Evolutionary conservation across 2,113 vertebrate genomes (phyloP), one percentile per base, ranked within the genome.

Genomic region (Trematomus loennbergii): DNA sequence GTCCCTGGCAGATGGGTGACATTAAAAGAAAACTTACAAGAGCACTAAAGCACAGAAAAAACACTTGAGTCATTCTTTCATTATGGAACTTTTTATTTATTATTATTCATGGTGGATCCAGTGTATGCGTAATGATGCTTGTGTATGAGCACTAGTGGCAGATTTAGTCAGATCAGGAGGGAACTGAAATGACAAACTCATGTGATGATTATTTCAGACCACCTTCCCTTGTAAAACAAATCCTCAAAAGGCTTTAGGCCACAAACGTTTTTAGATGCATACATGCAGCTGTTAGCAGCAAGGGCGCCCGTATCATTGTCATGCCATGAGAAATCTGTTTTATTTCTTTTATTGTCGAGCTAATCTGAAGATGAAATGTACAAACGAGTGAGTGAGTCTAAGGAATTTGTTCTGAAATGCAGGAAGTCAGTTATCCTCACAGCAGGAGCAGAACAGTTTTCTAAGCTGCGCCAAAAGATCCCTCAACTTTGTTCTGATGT

Each of bases 181-280:
- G 20, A 50, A 74, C 50, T 64, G 61, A 64, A 74, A 64, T 29
- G 18, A 71, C 58, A 55, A 36, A 3, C 36, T 29, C 20, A 20
- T 17, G 58, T 78, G 48, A 49, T 64, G 22, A 75, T 55, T 57
- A 64, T 54, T 62, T 71, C 48, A 71, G 66, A 48, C 50, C 75
- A 63, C 75, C 75, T 70, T 63, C 66, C 58, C n/a, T 45, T 63
- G 58, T 78, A 49, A 78, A 63, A 40, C 18, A 57, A 63, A 70
- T 55, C 58, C 53, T 60, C 71, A 53, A 61, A 71, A 55, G 63
- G 62, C 43, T 67, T 61, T 20, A 20, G 45, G 62, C 49, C 55
- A 46, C 0, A 17, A 63, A 33, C 0, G 20, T 53, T 74, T 68
- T 65, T 18, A 13, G 62, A 58, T 5, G 10, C 20, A 68, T 16